Base-by-base conservation (phyloP, 92 coral and sea anemone species). In the Umimayanthus chanpuru region DNA sequence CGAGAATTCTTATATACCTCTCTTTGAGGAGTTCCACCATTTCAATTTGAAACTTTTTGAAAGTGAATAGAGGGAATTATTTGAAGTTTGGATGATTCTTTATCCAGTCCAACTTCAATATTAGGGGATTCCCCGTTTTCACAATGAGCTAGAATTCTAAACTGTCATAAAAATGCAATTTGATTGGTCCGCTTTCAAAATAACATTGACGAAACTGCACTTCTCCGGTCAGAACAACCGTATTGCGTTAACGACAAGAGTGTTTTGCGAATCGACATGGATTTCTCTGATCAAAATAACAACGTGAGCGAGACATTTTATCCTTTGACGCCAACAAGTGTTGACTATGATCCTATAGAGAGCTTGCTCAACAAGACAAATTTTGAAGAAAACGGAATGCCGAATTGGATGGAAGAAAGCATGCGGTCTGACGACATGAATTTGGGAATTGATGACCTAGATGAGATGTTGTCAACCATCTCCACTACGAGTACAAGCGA, bases 331-430 rank as follows among this genome's bases (percentile, higher is more conserved):
- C 77, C 87, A 3, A 23, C 73, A 68, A 70, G 50, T 28, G 14
- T 55, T 4, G 64, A 50, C 29, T 83, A 28, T 6, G 87, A 83
- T 28, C 53, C 78, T 1, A 55, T 80, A 15, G 71, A 80, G 26
- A 80, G 84, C n/a, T 58, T 55, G 20, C 71, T 80, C 28, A 80
- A 80, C 71, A 12, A 30, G 61, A 29, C 84, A 9, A 80, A 80
- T 41, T 80, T 80, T 30, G 41, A 11, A 56, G 72, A 56, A 55
- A 20, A 66, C 44, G 78, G 29, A 41, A 15, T 70, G 26, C 39
- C 87, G 12, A 11, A 5, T 9, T 83, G 77, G 87, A 26, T 83
- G 44, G 56, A 47, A 16, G 55, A 47, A 14, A 73, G 23, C 20
- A 5, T 73, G n/a, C 41, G n/a, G n/a, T n/a, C 16, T 23, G 79